A percentile compares a stretch with the other conserved stretches of the same genome.
Conservation (phyloP, 2,797 vertebrate genomes). For the Moxostoma hubbsi region DNA sequence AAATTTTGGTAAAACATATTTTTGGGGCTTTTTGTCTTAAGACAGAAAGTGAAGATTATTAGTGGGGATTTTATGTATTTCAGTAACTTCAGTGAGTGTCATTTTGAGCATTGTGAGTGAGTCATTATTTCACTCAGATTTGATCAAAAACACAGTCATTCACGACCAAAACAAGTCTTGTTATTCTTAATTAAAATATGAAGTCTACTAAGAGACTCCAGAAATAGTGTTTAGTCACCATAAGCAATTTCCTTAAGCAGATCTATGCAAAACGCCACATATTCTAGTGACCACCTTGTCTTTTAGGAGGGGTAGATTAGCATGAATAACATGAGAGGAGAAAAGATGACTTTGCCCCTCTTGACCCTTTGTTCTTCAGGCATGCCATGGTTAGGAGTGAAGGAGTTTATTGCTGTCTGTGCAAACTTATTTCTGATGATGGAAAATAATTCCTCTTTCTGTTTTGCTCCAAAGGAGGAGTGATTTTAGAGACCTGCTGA, state of each 20-base stretch:
- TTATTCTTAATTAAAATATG: no score
- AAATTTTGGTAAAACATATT: no score
- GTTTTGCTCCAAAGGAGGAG: conserved; percentile 45
- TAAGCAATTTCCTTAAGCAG: no score
- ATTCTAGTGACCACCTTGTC: neutral
- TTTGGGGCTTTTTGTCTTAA: no score
- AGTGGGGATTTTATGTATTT: no score
- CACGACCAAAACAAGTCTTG: neutral
- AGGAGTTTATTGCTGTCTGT: conserved; percentile 34
- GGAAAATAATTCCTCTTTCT: neutral
- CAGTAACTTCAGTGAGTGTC: no score
- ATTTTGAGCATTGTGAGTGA: no score
- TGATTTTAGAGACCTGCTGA: conserved; percentile 51
- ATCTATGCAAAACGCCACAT: neutral
- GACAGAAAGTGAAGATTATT: no score
- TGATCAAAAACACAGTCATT: no score
- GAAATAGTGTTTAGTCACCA: neutral
- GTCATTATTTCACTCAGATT: no score
- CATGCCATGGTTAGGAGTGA: conserved; percentile 18
- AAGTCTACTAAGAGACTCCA: no score
- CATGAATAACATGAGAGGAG: conserved; percentile 6
- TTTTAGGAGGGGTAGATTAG: neutral
- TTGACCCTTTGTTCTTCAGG: conserved; percentile 10
- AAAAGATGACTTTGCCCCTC: conserved; percentile 16
- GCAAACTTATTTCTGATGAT: conserved; percentile 32